Evolutionary conservation across 2,888 invertebrate genomes (phyloP), one percentile per base, ranked within the genome.

Genomic region (Geotrupes spiniger): DNA sequence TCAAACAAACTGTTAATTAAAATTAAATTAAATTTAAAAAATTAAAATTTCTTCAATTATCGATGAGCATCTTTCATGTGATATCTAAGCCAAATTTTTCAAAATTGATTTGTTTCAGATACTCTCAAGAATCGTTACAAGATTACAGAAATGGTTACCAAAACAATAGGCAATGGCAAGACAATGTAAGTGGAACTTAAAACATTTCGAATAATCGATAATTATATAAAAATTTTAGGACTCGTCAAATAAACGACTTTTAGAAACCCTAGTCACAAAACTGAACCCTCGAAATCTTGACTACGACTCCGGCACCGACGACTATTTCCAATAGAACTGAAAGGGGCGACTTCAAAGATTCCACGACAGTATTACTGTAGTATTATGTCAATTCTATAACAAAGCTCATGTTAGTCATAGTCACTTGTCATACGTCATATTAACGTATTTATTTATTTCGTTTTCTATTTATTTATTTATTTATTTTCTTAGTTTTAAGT

Each of bases 331-430:
- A 33, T 33, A 33, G 12, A 8, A 21, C 21, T 21, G 21, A 29
- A 33, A 33, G 2, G 4, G 29, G 11, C 4, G 8, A 33, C 15
- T 14, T 15, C 33, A 33, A 33, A 33, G 2, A 15, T 33, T 33
- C 15, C 33, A 12, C 12, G 33, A 12, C 33, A 33, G 33, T 33
- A 33, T 33, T 33, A 33, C 33, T 14, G 15, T 33, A 33, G 33
- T 33, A 33, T 33, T 33, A 33, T n/a, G n/a, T 33, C 10, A 10
- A 29, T 11, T 29, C 33, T 21, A 6, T 21, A 21, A 21, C 21
- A 4, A 6, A 6, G 6, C 21, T 21, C 21, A 21, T 21, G 6
- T 21, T 21, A 21, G 4, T 21, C 21, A 21, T 6, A 21, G 6
- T 21, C 21, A 21, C 21, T 6, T 21, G 21, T 6, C 21, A 21